These are phyloP conservation scores for Apodemia hepburni DNA, from an alignment of 2,888 invertebrate genomes.

Conservation along the genomic window DNA sequence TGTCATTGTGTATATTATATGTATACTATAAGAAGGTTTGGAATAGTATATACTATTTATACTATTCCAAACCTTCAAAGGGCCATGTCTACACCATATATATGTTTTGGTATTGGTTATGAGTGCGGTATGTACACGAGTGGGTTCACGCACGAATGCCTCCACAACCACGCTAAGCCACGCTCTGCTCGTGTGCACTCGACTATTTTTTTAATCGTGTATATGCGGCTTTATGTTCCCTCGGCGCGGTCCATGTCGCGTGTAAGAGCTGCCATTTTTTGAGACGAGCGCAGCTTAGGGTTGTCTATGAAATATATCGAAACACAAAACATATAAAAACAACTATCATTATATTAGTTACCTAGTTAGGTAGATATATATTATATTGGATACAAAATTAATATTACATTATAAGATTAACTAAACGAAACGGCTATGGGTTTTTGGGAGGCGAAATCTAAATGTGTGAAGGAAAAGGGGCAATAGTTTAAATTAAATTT, in stretches of 20 bases:
- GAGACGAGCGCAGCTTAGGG: slow-evolving; percentile 34
- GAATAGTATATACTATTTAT: too few species aligned
- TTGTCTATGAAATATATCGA: background rate
- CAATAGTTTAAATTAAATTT: too few species aligned
- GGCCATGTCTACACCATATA: background rate
- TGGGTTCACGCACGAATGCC: slow-evolving; percentile 67
- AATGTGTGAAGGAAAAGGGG: too few species aligned
- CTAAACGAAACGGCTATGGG: too few species aligned
- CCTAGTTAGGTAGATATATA: too few species aligned
- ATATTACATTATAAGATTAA: too few species aligned
- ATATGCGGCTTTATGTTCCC: slow-evolving; percentile 31
- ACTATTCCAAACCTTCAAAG: background rate
- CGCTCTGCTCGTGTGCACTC: slow-evolving; percentile 47
- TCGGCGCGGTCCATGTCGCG: slow-evolving; percentile 45
- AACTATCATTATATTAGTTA: too few species aligned
- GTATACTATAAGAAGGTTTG: too few species aligned
- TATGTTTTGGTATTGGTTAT: slow-evolving; percentile 41
- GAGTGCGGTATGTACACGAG: slow-evolving; percentile 38
- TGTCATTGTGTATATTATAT: too few species aligned
- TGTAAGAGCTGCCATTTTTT: slow-evolving; percentile 61
- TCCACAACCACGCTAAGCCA: slow-evolving; percentile 53
- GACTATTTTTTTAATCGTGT: slow-evolving; percentile 41
- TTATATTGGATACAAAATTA: too few species aligned
- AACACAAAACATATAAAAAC: background rate
- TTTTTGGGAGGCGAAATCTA: too few species aligned